These are phyloP conservation scores for Neodiprion fabricii DNA, from an alignment of 1,140 invertebrate genomes.

Conservation along the genomic window DNA sequence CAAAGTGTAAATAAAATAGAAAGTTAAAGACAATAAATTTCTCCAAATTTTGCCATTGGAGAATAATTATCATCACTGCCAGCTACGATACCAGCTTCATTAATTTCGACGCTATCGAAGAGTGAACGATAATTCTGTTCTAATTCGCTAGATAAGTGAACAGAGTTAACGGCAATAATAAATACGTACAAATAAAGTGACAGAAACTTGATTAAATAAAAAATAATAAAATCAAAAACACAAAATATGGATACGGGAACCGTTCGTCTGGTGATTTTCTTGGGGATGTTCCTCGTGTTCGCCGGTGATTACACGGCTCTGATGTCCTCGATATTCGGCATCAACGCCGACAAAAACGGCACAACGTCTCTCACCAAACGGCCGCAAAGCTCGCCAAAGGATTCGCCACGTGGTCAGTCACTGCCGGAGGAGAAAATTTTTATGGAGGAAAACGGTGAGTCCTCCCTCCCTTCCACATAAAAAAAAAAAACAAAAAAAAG, in stretches of 20 bases:
- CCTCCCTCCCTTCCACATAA: too few species aligned
- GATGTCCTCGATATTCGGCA: slow-evolving; percentile 53
- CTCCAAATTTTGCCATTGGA: too few species aligned
- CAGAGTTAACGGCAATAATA: too few species aligned
- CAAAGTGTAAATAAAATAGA: too few species aligned
- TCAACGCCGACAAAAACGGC: slow-evolving; percentile 32
- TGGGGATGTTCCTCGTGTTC: slow-evolving; percentile 58
- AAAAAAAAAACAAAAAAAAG: too few species aligned
- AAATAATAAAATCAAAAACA: slow-evolving; percentile 21
- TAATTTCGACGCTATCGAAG: too few species aligned
- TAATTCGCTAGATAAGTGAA: too few species aligned
- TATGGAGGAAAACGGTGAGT: neutral
- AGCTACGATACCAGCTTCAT: too few species aligned
- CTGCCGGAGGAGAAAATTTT: neutral
- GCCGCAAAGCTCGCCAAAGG: neutral
- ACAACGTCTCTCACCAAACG: slow-evolving; percentile 14
- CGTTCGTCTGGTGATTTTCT: slow-evolving; percentile 55
- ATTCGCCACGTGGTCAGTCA: neutral
- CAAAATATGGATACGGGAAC: slow-evolving; percentile 52
- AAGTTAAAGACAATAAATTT: too few species aligned
- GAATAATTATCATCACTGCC: too few species aligned
- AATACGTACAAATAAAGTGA: neutral
- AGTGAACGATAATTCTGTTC: too few species aligned
- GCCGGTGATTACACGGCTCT: slow-evolving; percentile 54
- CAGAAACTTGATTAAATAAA: neutral